phyloP scores from a whole-genome alignment of 2,113 vertebrate genomes.

The Siniperca knerii region DNA sequence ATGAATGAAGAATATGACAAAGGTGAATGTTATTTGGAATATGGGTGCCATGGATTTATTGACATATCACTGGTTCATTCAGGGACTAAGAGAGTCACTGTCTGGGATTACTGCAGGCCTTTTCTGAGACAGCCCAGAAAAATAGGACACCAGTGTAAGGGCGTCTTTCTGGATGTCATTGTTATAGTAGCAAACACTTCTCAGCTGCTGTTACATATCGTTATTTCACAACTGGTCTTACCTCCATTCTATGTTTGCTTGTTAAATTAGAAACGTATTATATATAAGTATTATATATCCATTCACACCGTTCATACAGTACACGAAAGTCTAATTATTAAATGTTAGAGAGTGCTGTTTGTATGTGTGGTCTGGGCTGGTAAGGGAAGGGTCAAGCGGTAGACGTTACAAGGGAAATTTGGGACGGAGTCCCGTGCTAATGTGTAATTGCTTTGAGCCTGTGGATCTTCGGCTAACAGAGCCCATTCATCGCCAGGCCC shows the following conservation, averaged over 20 bases:
- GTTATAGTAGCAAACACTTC: conserved; percentile 5
- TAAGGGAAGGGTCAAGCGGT: conserved; percentile 41
- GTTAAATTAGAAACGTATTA: not conserved
- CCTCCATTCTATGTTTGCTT: not conserved
- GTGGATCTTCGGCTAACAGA: conserved; percentile 61
- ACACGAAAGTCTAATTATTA: not conserved
- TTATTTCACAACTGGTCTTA: not conserved
- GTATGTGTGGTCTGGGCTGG: conserved; percentile 26
- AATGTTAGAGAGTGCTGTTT: conserved; percentile 7
- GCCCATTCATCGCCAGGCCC: conserved; percentile 67
- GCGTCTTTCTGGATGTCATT: not conserved
- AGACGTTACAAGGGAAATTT: conserved; percentile 35
- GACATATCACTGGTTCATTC: conserved; percentile 14
- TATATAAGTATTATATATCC: not conserved
- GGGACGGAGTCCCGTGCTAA: conserved; percentile 42
- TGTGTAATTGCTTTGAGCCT: conserved; percentile 75
- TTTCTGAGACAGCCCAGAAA: conserved; percentile 10
- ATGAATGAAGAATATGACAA: not conserved
- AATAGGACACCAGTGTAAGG: not conserved
- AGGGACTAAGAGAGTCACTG: conserved; percentile 4
- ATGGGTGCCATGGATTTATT: conserved; percentile 5
- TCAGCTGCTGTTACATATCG: not conserved
- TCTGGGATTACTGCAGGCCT: conserved; percentile 14
- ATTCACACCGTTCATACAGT: not conserved
- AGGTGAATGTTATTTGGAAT: not conserved